Conservation (phyloP, 2,797 vertebrate genomes). For the Alectoris magna region DNA sequence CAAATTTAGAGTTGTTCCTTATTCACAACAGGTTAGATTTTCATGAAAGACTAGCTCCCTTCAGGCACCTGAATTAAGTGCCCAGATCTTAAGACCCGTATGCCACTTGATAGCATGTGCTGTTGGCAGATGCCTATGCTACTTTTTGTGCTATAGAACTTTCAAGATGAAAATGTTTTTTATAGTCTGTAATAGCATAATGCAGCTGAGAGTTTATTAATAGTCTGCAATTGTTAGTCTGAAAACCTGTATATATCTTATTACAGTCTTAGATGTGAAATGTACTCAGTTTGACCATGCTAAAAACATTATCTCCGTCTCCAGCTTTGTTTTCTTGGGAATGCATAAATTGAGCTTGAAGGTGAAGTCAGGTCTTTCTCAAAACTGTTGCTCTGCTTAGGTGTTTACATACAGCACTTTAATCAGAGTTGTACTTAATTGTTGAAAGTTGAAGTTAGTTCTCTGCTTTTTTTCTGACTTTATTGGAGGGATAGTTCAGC, state of each 20-base stretch:
- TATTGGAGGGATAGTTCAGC: background rate
- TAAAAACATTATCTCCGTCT: background rate
- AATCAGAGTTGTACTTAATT: accelerated
- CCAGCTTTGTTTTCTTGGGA: background rate
- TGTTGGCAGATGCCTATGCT: constrained; percentile 28
- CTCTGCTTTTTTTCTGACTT: background rate
- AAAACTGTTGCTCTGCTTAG: background rate
- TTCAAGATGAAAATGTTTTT: constrained; percentile 43
- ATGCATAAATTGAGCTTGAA: background rate
- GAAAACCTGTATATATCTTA: constrained; percentile 42
- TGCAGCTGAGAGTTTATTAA: constrained; percentile 58
- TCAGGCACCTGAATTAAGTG: constrained; percentile 1
- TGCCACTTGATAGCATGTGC: background rate
- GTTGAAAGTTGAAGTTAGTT: background rate
- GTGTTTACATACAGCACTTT: background rate
- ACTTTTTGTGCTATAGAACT: background rate
- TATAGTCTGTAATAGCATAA: constrained; percentile 28
- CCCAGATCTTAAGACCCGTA: background rate
- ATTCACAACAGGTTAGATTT: background rate
- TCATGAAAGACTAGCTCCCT: background rate
- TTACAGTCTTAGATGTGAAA: constrained; percentile 13
- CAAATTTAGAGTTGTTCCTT: background rate
- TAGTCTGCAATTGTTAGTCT: constrained; percentile 46
- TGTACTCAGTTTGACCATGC: background rate
- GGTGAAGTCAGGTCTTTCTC: background rate